Base-by-base conservation (phyloP, 2,113 vertebrate genomes). In the Cynocephalus volans region DNA sequence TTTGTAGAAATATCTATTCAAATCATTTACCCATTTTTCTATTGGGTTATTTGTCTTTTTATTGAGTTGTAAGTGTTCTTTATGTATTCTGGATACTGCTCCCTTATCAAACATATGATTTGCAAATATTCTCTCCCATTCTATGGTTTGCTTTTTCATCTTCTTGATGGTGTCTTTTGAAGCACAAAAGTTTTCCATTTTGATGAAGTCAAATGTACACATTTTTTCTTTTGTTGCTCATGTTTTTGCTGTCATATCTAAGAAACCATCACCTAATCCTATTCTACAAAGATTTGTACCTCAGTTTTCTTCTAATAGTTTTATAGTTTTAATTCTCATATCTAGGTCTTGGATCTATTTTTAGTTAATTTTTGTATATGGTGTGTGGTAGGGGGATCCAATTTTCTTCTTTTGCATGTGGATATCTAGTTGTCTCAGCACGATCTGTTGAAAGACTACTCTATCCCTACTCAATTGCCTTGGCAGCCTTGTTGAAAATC, bases 1-100 rank as follows among this genome's bases (percentile, higher is more conserved):
- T 79, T 75, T 60, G 56, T 41, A 52, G 90, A 94, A 94, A 58
- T 70, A 13, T 48, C 75, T 90, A 54, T 56, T 89, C 56, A 58
- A 56, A 88, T 62, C 9, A 23, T 72, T 77, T 64, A 8, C 12
- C 13, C 19, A 31, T n/a, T 80, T 84, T 80, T 28, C 50, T 64
- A 77, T n/a, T 15, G 13, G 13, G 5, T 70, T 41, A 41, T 41
- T 41, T n/a, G 3, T 56, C 67, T 72, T 77, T 56, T 81, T 36
- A 23, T 45, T 80, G 45, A 75, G n/a, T 45, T 70, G 17, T 56
- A 36, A 93, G 62, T 56, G 8, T 36, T 81, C 36, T 48, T 97
- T 94, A 31, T 18, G 65, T 67, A 70, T 18, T 58, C 21, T n/a
- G 8, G 31, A 83, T 54, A 72, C 2, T 56, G 50, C 8, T 93